Evolutionary conservation across 2,888 invertebrate genomes (phyloP).

Genomic region (Limnephilus auricula): DNA sequence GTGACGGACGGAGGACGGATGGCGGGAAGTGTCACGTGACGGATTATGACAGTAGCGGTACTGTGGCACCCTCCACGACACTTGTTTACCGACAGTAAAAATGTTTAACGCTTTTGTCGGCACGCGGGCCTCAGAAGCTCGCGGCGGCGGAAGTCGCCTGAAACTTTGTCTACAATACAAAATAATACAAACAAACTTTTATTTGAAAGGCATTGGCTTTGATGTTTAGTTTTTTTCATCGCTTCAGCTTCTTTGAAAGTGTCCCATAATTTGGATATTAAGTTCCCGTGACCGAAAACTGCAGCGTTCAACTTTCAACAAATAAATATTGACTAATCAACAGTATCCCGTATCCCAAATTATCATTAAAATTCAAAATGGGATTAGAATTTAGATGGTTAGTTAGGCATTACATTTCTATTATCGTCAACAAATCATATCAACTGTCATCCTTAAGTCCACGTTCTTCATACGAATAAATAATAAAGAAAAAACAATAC

Average conservation of each 20-base stretch:
- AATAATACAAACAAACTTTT: conserved; percentile 44
- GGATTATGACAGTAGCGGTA: not conserved
- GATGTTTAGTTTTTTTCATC: not conserved
- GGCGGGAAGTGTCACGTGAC: conserved; percentile 35
- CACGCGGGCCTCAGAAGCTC: conserved; percentile 5
- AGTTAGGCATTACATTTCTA: not conserved
- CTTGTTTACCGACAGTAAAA: conserved; percentile 36
- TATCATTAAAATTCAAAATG: not conserved
- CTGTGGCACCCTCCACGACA: conserved; percentile 3
- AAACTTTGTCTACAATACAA: conserved; percentile 9
- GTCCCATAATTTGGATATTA: not conserved
- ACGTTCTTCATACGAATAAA: too few relatives aligned
- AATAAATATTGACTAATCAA: not conserved
- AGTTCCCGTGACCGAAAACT: not conserved
- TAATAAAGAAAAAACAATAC: too few relatives aligned
- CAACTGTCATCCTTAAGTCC: not conserved
- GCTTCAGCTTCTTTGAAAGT: not conserved
- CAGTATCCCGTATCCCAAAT: not conserved
- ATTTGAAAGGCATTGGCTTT: not conserved
- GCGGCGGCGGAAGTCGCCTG: conserved; percentile 41
- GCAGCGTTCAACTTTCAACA: not conserved
- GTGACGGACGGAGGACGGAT: conserved; percentile 42
- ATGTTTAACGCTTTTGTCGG: not conserved
- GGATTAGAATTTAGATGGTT: not conserved
- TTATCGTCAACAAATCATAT: not conserved